Evolutionary conservation across 2,113 vertebrate species (phyloP).

Genomic region (Symphodus melops): DNA sequence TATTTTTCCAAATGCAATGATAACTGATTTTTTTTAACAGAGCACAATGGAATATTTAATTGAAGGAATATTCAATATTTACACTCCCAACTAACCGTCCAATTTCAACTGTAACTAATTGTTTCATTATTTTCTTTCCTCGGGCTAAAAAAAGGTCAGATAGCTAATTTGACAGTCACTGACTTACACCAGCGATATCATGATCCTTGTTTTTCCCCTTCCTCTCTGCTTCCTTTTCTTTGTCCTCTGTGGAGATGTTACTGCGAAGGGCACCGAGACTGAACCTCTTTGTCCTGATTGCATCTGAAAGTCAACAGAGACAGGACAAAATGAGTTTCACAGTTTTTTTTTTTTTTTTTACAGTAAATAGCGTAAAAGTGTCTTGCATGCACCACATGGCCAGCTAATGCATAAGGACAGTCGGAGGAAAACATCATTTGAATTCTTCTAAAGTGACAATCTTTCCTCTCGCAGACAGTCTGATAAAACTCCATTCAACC

Average conservation of each 20-base stretch:
- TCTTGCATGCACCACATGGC: neutral
- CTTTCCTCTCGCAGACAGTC: neutral
- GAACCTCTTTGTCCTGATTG: slow-evolving; percentile 65
- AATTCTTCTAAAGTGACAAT: slow-evolving; percentile 15
- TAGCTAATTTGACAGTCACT: neutral
- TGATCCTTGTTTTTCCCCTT: slow-evolving; percentile 55
- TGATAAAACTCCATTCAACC: slow-evolving; percentile 21
- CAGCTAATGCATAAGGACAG: neutral
- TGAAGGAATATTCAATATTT: too few species aligned
- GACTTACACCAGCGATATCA: slow-evolving; percentile 56
- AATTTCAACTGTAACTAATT: too few species aligned
- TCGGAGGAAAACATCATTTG: slow-evolving; percentile 14
- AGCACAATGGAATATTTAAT: too few species aligned
- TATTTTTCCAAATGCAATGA: neutral
- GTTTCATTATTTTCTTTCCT: too few species aligned
- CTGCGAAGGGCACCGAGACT: slow-evolving; percentile 52
- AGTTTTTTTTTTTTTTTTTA: too few species aligned
- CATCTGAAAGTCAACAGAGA: slow-evolving; percentile 51
- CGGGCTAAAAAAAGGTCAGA: too few species aligned
- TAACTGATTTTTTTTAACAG: too few species aligned
- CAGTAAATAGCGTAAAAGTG: neutral
- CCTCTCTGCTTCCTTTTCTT: slow-evolving; percentile 39
- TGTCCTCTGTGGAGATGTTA: slow-evolving; percentile 41
- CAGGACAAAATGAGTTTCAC: neutral
- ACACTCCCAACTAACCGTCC: too few species aligned